phyloP scores from a whole-genome alignment of 2,113 vertebrate species.

The Dendrocopos noguchii region DNA sequence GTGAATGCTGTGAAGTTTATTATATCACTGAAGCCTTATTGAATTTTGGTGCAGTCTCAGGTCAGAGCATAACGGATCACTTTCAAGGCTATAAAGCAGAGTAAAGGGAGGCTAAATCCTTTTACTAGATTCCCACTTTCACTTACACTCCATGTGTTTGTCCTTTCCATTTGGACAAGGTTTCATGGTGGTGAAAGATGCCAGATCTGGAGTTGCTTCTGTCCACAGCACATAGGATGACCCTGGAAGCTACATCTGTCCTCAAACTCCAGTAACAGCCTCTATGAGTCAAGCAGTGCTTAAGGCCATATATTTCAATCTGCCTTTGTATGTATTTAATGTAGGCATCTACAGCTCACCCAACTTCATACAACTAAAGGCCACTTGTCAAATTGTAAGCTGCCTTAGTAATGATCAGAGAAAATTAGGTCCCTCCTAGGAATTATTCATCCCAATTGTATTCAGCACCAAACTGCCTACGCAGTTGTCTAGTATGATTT shows the following conservation, averaged over 20 bases:
- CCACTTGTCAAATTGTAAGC: constrained; percentile 45
- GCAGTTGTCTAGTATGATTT: constrained; percentile 43
- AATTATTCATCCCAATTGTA: constrained; percentile 57
- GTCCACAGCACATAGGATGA: neutral
- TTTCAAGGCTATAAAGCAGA: neutral
- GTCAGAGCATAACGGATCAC: neutral
- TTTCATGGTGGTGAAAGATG: neutral
- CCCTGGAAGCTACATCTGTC: neutral
- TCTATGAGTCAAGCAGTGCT: neutral
- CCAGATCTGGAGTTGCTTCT: neutral
- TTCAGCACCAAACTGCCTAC: constrained; percentile 43
- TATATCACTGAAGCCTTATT: neutral
- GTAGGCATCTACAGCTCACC: neutral
- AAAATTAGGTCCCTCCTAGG: constrained; percentile 30
- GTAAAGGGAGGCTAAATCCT: neutral
- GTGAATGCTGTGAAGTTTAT: neutral
- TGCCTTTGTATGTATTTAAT: neutral
- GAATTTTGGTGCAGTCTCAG: neutral
- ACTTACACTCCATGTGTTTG: neutral
- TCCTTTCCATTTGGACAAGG: neutral
- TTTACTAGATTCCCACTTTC: neutral
- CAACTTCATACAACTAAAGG: constrained; percentile 24
- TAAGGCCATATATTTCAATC: neutral
- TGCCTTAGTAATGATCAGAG: constrained; percentile 10
- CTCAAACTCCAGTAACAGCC: neutral